Conservation (phyloP, 2,888 invertebrate genomes). For the Drosophila hawaiiensis region DNA sequence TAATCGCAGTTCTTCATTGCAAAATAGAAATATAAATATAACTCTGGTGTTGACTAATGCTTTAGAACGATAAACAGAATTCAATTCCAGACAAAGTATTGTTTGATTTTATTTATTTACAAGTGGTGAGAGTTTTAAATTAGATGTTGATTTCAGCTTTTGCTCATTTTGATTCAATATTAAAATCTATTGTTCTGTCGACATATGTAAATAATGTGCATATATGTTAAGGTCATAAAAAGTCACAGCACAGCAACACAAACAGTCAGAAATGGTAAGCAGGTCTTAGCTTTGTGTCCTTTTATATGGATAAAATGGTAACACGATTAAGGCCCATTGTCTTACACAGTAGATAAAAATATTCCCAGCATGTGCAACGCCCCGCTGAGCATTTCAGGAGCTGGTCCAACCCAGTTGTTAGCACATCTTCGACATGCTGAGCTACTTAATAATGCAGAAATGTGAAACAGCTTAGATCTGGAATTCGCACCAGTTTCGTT, state of each 20-base stretch:
- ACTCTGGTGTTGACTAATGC: too few relatives aligned
- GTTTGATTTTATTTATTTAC: neutral
- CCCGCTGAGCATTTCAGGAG: slow-evolving; percentile 10
- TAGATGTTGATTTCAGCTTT: neutral
- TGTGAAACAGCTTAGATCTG: slow-evolving; percentile 55
- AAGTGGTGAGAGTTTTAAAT: neutral
- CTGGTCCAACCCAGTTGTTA: slow-evolving; percentile 49
- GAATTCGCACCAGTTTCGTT: slow-evolving; percentile 44
- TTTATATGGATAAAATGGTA: neutral
- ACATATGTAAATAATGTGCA: neutral
- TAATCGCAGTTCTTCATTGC: neutral
- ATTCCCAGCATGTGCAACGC: slow-evolving; percentile 40
- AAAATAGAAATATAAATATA: neutral
- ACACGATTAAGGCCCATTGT: slow-evolving; percentile 58
- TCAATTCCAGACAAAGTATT: neutral
- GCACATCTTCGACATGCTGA: slow-evolving; percentile 66
- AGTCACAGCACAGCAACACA: neutral
- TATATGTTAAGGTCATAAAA: neutral
- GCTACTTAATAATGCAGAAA: slow-evolving; percentile 76
- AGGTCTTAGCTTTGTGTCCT: neutral
- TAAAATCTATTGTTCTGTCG: neutral
- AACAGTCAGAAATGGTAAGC: slow-evolving; percentile 27
- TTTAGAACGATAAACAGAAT: neutral
- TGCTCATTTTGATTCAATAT: neutral
- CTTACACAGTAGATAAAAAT: slow-evolving; percentile 43